Conservation (phyloP, 2,888 invertebrate genomes). For the Microplitis manilae region DNA sequence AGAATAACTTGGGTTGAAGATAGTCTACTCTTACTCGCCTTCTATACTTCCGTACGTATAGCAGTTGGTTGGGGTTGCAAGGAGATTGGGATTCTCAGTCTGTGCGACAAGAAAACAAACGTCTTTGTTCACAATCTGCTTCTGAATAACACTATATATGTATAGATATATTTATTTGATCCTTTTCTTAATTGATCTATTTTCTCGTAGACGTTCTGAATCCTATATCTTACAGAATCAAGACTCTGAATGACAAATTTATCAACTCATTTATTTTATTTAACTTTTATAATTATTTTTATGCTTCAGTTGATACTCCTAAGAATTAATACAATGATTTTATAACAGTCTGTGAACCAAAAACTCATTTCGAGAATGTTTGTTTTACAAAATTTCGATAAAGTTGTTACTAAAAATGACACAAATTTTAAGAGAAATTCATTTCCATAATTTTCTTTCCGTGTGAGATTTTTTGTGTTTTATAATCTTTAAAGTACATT, state of each 20-base stretch:
- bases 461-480: no score
- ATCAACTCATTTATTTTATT: slow-evolving; percentile 24
- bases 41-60: neutral
- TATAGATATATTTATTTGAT: slow-evolving; percentile 10
- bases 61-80: slow-evolving; percentile 12
- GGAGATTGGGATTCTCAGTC: slow-evolving; percentile 47
- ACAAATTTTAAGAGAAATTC: no score
- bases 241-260: slow-evolving; percentile 21
- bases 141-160: slow-evolving; percentile 25
- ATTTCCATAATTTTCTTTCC: no score
- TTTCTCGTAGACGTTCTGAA: slow-evolving; percentile 15
- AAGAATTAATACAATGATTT: no score
- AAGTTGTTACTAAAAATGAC: no score
- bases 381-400: no score
- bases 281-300: no score
- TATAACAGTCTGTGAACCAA: no score
- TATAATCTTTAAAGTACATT: no score
- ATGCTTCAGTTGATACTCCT: no score
- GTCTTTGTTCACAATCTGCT: slow-evolving; percentile 41
- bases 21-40: slow-evolving; percentile 11
- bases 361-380: no score
- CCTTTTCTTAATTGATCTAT: slow-evolving; percentile 32
- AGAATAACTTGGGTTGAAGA: slow-evolving; percentile 28
- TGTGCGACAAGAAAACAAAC: slow-evolving; percentile 45
- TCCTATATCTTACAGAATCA: slow-evolving; percentile 8